Evolutionary conservation across 2,113 vertebrate genomes (phyloP).

Genomic region (Notarius quadriscutis): DNA sequence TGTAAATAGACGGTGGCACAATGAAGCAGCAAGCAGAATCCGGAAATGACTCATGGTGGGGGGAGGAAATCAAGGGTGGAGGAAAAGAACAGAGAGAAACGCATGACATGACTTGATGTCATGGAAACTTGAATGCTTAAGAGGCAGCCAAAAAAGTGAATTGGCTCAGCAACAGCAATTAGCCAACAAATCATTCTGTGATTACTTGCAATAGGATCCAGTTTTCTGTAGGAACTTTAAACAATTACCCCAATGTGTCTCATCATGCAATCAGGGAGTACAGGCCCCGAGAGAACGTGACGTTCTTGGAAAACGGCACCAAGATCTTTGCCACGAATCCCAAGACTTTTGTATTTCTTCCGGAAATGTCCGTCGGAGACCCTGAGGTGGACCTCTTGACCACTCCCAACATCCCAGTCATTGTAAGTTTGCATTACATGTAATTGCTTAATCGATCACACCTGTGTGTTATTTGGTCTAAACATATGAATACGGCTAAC

Average conservation of each 20-base stretch:
- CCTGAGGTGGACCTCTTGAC: slow-evolving; percentile 81
- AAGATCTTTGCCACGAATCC: slow-evolving; percentile 87
- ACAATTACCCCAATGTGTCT: neutral
- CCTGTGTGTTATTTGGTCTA: neutral
- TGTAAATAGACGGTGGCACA: neutral
- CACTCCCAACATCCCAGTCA: slow-evolving; percentile 90
- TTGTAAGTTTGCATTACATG: slow-evolving; percentile 75
- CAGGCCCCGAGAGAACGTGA: slow-evolving; percentile 82
- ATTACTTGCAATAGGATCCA: neutral
- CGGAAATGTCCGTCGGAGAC: slow-evolving; percentile 83
- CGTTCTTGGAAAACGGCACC: slow-evolving; percentile 89
- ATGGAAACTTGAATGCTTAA: neutral
- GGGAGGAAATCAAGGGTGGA: neutral
- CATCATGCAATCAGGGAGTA: slow-evolving; percentile 78
- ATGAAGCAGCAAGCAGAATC: neutral
- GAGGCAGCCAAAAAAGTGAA: neutral
- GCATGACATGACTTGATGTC: neutral
- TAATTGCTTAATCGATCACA: neutral
- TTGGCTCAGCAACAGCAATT: neutral
- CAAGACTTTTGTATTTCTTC: slow-evolving; percentile 87
- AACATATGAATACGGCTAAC: neutral
- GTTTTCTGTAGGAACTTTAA: neutral
- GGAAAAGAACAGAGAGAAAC: slow-evolving; percentile 34
- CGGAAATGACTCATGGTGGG: slow-evolving; percentile 23
- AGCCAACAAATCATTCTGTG: neutral